phyloP scores from a whole-genome alignment of 2,797 vertebrate genomes.

The Artibeus lituratus region DNA sequence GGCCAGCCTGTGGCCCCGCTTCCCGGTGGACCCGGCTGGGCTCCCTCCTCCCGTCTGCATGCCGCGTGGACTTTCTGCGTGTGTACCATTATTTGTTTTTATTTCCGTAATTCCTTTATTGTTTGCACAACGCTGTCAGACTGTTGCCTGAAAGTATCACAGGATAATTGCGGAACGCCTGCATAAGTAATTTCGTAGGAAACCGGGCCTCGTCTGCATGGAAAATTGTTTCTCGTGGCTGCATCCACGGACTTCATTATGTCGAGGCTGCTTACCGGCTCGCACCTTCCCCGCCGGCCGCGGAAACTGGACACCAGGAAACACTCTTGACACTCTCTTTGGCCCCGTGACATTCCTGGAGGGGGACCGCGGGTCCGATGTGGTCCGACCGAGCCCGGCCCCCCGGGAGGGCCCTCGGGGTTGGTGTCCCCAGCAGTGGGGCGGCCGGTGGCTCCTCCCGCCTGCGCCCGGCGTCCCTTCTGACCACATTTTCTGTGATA shows the following conservation, averaged over 20 bases:
- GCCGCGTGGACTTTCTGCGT: constrained; percentile 76
- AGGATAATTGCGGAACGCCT: constrained; percentile 84
- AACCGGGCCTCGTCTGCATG: constrained; percentile 84
- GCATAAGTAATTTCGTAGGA: constrained; percentile 85
- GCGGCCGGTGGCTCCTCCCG: constrained; percentile 83
- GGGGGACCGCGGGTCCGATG: neutral
- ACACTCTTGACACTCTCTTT: neutral
- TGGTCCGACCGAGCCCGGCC: constrained; percentile 30
- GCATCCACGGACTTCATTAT: constrained; percentile 84
- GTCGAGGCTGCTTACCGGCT: constrained; percentile 78
- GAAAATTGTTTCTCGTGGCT: constrained; percentile 83
- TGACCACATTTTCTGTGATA: constrained; percentile 85
- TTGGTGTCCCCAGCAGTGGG: constrained; percentile 78
- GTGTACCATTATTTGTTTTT: constrained; percentile 85
- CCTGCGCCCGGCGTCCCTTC: constrained; percentile 82
- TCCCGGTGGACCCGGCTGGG: neutral
- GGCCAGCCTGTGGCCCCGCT: neutral
- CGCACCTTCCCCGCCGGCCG: constrained; percentile 82
- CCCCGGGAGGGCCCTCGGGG: constrained; percentile 78
- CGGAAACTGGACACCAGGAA: constrained; percentile 50
- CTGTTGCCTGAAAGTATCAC: constrained; percentile 82
- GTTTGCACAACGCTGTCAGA: constrained; percentile 85
- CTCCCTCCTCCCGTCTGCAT: constrained; percentile 72
- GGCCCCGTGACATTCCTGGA: constrained; percentile 60
- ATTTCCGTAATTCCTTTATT: constrained; percentile 83